Base-by-base conservation (phyloP, 2,113 vertebrate species). In the Pycnonotus jocosus region DNA sequence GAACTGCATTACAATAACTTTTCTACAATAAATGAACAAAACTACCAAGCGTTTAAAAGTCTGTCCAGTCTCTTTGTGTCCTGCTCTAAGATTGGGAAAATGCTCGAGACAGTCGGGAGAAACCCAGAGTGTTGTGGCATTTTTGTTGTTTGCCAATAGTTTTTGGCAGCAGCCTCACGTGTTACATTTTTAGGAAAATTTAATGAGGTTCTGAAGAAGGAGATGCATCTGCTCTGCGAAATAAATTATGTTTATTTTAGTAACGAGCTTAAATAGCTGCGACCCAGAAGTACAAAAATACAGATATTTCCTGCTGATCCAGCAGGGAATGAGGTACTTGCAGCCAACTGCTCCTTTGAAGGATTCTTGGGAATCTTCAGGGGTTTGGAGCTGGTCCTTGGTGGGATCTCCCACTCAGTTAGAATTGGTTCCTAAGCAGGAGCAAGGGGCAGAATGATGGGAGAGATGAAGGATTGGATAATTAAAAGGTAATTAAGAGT, bases 21-120 rank as follows among this genome's bases (percentile, higher is more conserved):
- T 98, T 98, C 95, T 98, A 98, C 97, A 98, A 98, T 98, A 98
- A 99, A 99, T 97, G 86, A 85, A 92, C 54, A 97, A 76, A 79
- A 73, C 44, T 82, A 88, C 76, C 88, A 96, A 97, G 57, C 31
- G 13, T 69, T 92, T 93, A 57, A 94, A 81, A 76, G 88, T 53
- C 82, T 89, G 73, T 15, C 44, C 25, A 20, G 65, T 81, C 25
- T 93, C 64, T 85, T 71, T 87, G 57, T 81, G 15, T 78, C 66
- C 71, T 81, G 62, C 60, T 21, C 33, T 79, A 4, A 17, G 48
- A 4, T 13, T 21, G 33, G 50, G 66, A 21, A 21, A 37, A 76
- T 22, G n/a, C 80, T 74, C 0, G 1, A 35, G 56, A 38, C 61
- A 60, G 47, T 8, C 12, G 1, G 38, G 38, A 51, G 30, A 57